Conservation (phyloP, 2,888 invertebrate genomes). For the Salticus scenicus region DNA sequence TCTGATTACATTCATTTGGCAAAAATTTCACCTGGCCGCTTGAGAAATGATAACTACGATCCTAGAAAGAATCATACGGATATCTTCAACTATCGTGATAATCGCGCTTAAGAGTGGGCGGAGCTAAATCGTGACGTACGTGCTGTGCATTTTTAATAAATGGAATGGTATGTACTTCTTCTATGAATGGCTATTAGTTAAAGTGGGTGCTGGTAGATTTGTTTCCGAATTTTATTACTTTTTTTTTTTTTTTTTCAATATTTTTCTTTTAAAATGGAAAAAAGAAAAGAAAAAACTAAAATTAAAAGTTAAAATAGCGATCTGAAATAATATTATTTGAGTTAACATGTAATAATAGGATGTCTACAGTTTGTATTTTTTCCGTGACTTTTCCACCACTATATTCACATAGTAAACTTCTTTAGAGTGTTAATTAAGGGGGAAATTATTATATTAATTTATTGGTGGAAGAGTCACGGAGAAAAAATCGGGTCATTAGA, state of each 20-base stretch:
- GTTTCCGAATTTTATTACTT: neutral
- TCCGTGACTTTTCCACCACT: too few species aligned
- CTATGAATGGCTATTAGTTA: constrained; percentile 55
- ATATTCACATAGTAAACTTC: too few species aligned
- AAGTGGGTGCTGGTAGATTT: constrained; percentile 40
- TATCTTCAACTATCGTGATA: constrained; percentile 42
- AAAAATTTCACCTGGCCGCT: constrained; percentile 58
- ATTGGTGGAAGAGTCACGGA: too few species aligned
- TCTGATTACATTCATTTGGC: constrained; percentile 67
- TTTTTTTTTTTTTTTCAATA: neutral
- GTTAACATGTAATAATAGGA: too few species aligned
- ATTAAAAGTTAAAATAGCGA: too few species aligned
- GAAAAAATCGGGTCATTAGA: too few species aligned
- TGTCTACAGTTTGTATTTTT: too few species aligned
- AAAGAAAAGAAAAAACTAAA: too few species aligned
- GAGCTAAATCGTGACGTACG: constrained; percentile 66
- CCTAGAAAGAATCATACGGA: constrained; percentile 44
- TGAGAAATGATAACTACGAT: constrained; percentile 60
- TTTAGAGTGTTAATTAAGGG: too few species aligned
- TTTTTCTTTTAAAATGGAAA: too few species aligned
- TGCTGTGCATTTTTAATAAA: constrained; percentile 63
- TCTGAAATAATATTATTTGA: too few species aligned
- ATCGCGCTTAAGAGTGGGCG: constrained; percentile 64
- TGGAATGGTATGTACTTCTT: constrained; percentile 18
- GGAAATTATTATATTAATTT: too few species aligned